These are phyloP conservation scores for Neodon shergylaensis DNA, from an alignment of 2,113 vertebrate species.

Conservation along the genomic window DNA sequence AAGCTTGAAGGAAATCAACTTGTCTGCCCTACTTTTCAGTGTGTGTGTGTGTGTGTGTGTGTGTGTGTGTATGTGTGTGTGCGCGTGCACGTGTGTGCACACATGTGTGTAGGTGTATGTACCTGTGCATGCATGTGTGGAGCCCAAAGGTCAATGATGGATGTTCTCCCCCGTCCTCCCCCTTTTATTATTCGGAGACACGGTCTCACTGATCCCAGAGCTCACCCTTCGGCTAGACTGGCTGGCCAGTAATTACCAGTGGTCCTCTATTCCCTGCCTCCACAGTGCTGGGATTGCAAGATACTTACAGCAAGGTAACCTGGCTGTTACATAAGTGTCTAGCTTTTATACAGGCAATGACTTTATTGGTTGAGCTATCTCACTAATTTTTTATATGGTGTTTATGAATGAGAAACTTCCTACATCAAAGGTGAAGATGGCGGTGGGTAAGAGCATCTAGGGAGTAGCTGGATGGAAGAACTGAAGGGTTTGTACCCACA, in stretches of 20 bases:
- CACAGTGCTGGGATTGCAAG: background rate
- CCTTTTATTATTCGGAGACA: background rate
- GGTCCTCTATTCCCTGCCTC: background rate
- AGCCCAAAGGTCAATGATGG: background rate
- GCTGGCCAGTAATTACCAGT: background rate
- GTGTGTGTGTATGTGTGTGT: background rate
- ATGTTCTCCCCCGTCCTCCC: background rate
- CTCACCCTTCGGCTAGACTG: background rate
- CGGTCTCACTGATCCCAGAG: background rate
- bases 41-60: background rate
- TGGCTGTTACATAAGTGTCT: background rate
- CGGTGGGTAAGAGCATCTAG: background rate
- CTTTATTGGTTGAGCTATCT: background rate
- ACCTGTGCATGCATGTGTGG: background rate
- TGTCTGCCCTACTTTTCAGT: background rate
- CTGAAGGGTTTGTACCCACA: too few relatives aligned
- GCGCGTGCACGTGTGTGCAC: fast-evolving
- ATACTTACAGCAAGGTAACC: too few relatives aligned
- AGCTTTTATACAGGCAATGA: background rate
- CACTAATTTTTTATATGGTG: background rate
- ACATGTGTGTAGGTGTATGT: background rate
- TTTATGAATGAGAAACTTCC: background rate
- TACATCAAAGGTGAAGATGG: background rate
- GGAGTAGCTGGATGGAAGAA: background rate
- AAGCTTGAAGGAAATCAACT: slow-evolving; percentile 31